Evolutionary conservation across 2,888 invertebrate species (phyloP).

Genomic region (Xylophagus ater): DNA sequence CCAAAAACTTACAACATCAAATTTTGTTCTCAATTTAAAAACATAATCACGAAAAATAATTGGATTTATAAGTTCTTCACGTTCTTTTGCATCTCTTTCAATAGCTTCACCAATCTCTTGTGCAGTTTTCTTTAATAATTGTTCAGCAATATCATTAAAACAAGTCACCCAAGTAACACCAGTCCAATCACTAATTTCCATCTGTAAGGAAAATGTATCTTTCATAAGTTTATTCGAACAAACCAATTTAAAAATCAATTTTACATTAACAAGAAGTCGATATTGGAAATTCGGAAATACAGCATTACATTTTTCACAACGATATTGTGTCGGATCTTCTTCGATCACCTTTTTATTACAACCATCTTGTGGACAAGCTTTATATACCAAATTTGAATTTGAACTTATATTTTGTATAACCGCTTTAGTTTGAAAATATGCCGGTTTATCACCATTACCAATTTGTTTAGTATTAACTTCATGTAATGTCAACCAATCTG

Average conservation of each 20-base stretch:
- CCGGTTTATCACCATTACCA: slow-evolving; percentile 65
- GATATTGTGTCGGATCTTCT: slow-evolving; percentile 72
- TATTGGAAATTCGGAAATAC: slow-evolving; percentile 79
- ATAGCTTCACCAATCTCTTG: slow-evolving; percentile 69
- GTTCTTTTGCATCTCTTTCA: slow-evolving; percentile 53
- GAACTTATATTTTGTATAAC: slow-evolving; percentile 61
- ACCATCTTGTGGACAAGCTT: slow-evolving; percentile 75
- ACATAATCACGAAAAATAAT: slow-evolving; percentile 69
- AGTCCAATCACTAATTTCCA: slow-evolving; percentile 76
- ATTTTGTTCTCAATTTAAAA: slow-evolving; percentile 76
- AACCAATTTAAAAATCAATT: slow-evolving; percentile 25
- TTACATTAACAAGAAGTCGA: slow-evolving; percentile 67
- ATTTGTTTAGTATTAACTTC: slow-evolving; percentile 62
- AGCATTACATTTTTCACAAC: slow-evolving; percentile 90
- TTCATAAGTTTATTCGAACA: neutral
- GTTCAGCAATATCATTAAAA: slow-evolving; percentile 76
- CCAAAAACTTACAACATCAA: slow-evolving; percentile 70
- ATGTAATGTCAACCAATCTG: slow-evolving; percentile 64
- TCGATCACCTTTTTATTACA: slow-evolving; percentile 96
- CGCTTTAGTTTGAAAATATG: slow-evolving; percentile 70
- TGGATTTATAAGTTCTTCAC: slow-evolving; percentile 56
- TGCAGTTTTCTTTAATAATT: slow-evolving; percentile 56
- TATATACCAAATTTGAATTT: slow-evolving; percentile 79
- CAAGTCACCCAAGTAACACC: slow-evolving; percentile 84
- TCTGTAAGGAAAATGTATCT: slow-evolving; percentile 41